Evolutionary conservation across 2,797 vertebrate genomes (phyloP).

Genomic region (Coregonus ussuriensis): DNA sequence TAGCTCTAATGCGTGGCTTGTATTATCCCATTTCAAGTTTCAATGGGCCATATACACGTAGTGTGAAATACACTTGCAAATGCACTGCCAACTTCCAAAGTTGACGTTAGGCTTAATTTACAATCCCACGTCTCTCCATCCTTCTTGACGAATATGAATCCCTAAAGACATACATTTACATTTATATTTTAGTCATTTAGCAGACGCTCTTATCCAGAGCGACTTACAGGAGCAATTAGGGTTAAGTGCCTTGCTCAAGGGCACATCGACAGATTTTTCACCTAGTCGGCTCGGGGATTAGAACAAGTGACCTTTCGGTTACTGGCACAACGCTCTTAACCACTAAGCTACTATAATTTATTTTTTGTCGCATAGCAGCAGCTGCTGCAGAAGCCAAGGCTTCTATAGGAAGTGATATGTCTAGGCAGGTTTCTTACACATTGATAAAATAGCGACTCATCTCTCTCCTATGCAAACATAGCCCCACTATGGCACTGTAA

Average conservation of each 20-base stretch:
- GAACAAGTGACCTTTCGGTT: too few relatives aligned
- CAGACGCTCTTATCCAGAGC: too few relatives aligned
- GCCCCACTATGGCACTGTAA: too few relatives aligned
- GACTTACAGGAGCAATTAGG: too few relatives aligned
- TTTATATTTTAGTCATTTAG: too few relatives aligned
- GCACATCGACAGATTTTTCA: too few relatives aligned
- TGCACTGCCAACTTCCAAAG: neutral
- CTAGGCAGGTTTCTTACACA: neutral
- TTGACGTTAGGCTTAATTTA: neutral
- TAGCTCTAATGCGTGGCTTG: neutral
- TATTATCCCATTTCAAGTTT: neutral
- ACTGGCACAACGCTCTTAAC: too few relatives aligned
- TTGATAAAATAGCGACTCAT: neutral
- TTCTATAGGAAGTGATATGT: neutral
- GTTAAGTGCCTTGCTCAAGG: too few relatives aligned
- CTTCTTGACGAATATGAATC: neutral
- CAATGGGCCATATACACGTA: neutral
- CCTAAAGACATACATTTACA: neutral
- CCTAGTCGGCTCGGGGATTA: too few relatives aligned
- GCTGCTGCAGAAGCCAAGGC: neutral
- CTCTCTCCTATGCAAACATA: neutral
- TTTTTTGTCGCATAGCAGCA: neutral
- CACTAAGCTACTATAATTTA: neutral
- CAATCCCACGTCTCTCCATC: neutral
- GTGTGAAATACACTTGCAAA: neutral